These are phyloP conservation scores for Raja brachyura DNA, from an alignment of 2,113 vertebrate genomes.

Conservation along the genomic window DNA sequence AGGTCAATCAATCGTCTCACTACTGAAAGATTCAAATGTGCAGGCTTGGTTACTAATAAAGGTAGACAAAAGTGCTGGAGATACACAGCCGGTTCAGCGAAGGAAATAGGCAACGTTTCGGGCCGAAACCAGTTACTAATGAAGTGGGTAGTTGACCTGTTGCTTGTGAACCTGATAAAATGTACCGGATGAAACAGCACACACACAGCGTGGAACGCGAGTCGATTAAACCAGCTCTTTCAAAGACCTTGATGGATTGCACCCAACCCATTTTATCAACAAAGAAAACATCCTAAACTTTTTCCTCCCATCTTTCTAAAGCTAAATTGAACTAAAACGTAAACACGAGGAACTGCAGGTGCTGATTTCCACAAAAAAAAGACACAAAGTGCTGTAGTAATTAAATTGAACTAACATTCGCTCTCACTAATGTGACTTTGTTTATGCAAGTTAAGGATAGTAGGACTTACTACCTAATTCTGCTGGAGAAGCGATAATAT, in stretches of 20 bases:
- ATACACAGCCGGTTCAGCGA: too few relatives aligned
- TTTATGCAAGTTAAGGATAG: not conserved
- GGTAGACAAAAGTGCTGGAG: too few relatives aligned
- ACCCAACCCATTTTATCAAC: not conserved
- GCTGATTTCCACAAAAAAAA: too few relatives aligned
- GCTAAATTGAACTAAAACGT: not conserved
- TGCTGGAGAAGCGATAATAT: slow-evolving; percentile 20
- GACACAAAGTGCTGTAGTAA: too few relatives aligned
- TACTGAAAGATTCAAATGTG: not conserved
- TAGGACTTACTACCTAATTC: not conserved
- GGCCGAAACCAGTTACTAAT: too few relatives aligned
- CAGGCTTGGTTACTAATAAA: not conserved
- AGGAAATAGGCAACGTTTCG: too few relatives aligned
- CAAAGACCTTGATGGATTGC: not conserved
- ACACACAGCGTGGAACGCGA: not conserved
- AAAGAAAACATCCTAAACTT: not conserved
- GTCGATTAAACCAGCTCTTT: not conserved
- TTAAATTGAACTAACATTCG: not conserved
- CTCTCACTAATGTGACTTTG: not conserved
- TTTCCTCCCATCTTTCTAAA: not conserved
- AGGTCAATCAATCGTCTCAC: not conserved
- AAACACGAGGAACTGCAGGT: too few relatives aligned
- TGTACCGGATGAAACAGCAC: not conserved
- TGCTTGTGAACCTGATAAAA: not conserved
- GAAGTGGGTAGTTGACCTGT: not conserved